Evolutionary conservation across 2,888 invertebrate species (phyloP).

Genomic region (Galerucella calmariensis): DNA sequence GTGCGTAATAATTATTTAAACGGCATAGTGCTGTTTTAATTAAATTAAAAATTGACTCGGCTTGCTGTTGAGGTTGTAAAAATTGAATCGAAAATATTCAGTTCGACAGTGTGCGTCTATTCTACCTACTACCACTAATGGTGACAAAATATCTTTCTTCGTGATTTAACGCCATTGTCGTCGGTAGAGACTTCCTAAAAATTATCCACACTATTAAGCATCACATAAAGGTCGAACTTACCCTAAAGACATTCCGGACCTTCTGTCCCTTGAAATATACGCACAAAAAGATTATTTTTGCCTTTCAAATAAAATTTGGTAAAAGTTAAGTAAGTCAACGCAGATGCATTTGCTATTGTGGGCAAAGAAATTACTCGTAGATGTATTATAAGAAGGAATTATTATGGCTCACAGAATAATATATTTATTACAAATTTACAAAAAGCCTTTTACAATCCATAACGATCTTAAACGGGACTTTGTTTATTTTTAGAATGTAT

Average conservation of each 20-base stretch:
- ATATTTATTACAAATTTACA: too few species aligned
- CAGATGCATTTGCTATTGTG: conserved; percentile 6
- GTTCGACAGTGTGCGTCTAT: not conserved
- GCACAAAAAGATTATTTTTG: conserved; percentile 24
- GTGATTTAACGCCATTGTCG: conserved; percentile 33
- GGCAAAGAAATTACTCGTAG: not conserved
- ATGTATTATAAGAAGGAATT: not conserved
- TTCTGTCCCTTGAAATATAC: conserved; percentile 13
- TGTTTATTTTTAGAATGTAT: too few species aligned
- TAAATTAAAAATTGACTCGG: not conserved
- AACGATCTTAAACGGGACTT: too few species aligned
- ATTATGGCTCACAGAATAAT: not conserved
- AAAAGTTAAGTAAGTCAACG: conserved; percentile 6
- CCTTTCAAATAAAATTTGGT: conserved; percentile 18
- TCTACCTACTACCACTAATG: conserved; percentile 29
- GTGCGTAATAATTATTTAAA: too few species aligned
- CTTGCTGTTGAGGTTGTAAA: not conserved
- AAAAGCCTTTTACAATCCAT: too few species aligned
- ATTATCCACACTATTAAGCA: conserved; percentile 37
- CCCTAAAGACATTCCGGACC: conserved; percentile 25
- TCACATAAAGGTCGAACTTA: conserved; percentile 25
- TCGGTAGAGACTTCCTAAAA: conserved; percentile 25
- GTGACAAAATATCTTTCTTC: conserved; percentile 34
- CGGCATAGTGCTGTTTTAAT: too few species aligned
- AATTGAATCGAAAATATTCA: conserved; percentile 17